Conservation (phyloP, 2,113 vertebrate genomes). For the Pelusios castaneus region DNA sequence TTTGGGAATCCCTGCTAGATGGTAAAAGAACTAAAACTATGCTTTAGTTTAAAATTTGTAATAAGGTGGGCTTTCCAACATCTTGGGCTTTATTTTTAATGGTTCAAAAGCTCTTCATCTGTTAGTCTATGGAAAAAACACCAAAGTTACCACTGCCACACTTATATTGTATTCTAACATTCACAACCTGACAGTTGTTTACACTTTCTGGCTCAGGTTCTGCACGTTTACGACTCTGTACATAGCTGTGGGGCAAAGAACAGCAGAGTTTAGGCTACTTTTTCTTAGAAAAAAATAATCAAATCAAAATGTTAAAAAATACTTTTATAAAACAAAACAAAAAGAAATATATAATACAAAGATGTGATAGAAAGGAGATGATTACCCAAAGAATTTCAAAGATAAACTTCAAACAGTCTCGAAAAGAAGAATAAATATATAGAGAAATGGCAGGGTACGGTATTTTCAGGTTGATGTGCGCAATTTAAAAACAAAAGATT, state of each 20-base stretch:
- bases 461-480: not conserved
- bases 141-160: not conserved
- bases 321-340: not conserved
- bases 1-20: too few species aligned
- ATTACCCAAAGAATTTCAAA: not conserved
- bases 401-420: not conserved
- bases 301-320: not conserved
- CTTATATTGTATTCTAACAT: not conserved
- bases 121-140: not conserved
- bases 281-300: not conserved
- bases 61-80: not conserved
- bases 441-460: not conserved
- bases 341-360: not conserved
- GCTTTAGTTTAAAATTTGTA: not conserved
- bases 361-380: too few species aligned
- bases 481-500: not conserved
- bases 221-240: not conserved
- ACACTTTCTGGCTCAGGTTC: not conserved
- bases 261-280: not conserved
- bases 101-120: not conserved
- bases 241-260: not conserved
- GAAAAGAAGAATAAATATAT: not conserved
- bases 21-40: too few species aligned
- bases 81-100: not conserved
- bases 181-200: not conserved